Evolutionary conservation across 2,888 invertebrate genomes (phyloP), one percentile per base, ranked within the genome.

Genomic region (Cerastis rubricosa): DNA sequence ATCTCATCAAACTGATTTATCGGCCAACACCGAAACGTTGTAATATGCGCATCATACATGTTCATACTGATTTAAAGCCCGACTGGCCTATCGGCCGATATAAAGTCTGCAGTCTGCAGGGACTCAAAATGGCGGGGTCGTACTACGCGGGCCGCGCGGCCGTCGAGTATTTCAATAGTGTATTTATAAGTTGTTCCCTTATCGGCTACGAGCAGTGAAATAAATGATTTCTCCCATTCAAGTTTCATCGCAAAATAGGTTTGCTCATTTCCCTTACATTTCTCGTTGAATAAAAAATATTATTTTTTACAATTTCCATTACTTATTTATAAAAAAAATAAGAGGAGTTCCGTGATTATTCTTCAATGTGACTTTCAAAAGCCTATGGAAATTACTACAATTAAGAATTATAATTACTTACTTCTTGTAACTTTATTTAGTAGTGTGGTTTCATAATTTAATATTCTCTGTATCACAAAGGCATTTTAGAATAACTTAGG

Each of bases 181-280:
- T 65, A 83, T 83, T 82, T 43, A 71, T 69, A 77, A 70, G 64
- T 75, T 59, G 69, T 69, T 83, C 69, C 63, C 78, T 86, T 83
- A 83, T 83, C 78, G 66, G 40, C 65, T 35, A 59, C 47, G 65
- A 66, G 49, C 71, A 67, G 35, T 71, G 65, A 75, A 85, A 85
- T 71, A 63, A 71, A 81, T 40, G 57, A 70, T 71, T 74, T 71
- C 45, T 29, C 35, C 17, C 25, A 70, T 85, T 75, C 49, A 35
- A 59, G 49, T 66, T 69, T 66, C 35, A 63, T 61, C 70, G 66
- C 25, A 14, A 69, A 59, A 47, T 11, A n/a, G 22, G 47, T 57
- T 69, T 40, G 43, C 17, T 25, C 19, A 47, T 59, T 78, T 59
- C 22, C 12, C 4, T 66, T 75, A 82, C 35, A 59, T 43, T 70